A percentile compares a stretch with the other conserved stretches of the same genome.
Conservation (phyloP, 1,140 invertebrate species). For the Cydia pomonella region DNA sequence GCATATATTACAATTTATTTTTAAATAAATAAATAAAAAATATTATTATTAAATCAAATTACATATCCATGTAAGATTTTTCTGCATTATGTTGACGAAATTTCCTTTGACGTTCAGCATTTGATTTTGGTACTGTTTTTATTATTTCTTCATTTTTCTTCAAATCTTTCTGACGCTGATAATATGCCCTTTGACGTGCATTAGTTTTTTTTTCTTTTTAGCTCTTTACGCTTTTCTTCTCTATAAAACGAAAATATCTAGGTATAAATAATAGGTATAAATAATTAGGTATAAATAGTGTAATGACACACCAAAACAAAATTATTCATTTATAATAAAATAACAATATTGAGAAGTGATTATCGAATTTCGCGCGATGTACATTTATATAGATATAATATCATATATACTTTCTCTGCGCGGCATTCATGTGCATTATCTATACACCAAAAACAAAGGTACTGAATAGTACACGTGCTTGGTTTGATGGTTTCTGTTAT, state of each 20-base stretch:
- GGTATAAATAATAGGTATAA: too few species aligned
- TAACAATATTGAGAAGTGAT: too few species aligned
- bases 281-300: too few species aligned
- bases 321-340: too few species aligned
- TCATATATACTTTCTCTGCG: too few species aligned
- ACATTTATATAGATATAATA: too few species aligned
- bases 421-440: too few species aligned
- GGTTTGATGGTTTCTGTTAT: too few species aligned
- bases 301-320: too few species aligned
- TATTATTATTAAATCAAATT: slow-evolving; percentile 47
- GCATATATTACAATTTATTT: slow-evolving; percentile 43
- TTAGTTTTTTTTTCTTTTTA: slow-evolving; percentile 46
- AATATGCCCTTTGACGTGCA: slow-evolving; percentile 51
- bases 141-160: slow-evolving; percentile 46
- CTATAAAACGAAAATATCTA: slow-evolving; percentile 39
- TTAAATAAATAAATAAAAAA: slow-evolving; percentile 29
- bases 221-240: slow-evolving; percentile 45
- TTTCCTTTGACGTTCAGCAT: slow-evolving; percentile 49
- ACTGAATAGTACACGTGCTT: too few species aligned
- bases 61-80: slow-evolving; percentile 46
- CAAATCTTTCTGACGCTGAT: slow-evolving; percentile 49
- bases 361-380: too few species aligned
- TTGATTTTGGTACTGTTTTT: slow-evolving; percentile 43
- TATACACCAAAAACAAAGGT: too few species aligned
- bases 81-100: slow-evolving; percentile 48